phyloP scores from a whole-genome alignment of 2,888 invertebrate genomes.

The Siphonodentalium dalli region DNA sequence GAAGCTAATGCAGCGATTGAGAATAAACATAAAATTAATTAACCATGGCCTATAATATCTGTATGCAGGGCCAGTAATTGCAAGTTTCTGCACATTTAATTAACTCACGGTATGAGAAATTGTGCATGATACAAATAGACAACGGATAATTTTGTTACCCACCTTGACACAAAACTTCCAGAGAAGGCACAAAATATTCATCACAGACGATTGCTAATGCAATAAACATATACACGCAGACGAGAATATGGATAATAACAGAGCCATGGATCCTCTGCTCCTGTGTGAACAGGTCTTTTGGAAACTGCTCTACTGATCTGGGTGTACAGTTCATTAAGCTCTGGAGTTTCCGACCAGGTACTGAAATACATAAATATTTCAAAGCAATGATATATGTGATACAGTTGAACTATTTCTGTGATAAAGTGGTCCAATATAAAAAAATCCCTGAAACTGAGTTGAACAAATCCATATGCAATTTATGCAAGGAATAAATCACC shows the following conservation, averaged over 20 bases:
- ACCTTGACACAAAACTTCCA: slow-evolving; percentile 88
- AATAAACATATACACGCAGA: slow-evolving; percentile 82
- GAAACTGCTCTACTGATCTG: slow-evolving; percentile 88
- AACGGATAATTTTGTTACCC: slow-evolving; percentile 67
- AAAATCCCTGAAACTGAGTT: too few species aligned
- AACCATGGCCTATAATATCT: too few species aligned
- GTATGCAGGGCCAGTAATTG: not conserved
- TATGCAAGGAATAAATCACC: too few species aligned
- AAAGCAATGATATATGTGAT: too few species aligned
- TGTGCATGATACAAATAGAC: too few species aligned
- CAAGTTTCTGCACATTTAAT: too few species aligned
- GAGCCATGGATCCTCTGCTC: slow-evolving; percentile 79
- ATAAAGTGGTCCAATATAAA: too few species aligned
- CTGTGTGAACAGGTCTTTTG: slow-evolving; percentile 80
- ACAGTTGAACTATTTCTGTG: too few species aligned
- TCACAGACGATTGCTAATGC: slow-evolving; percentile 89
- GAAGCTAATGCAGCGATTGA: too few species aligned
- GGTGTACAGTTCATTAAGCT: slow-evolving; percentile 70
- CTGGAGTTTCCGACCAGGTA: slow-evolving; percentile 33
- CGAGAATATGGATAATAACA: slow-evolving; percentile 78
- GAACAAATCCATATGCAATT: too few species aligned
- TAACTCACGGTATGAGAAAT: too few species aligned
- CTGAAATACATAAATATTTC: slow-evolving; percentile 27
- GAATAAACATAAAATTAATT: not conserved
- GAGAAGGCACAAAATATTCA: slow-evolving; percentile 91